phyloP scores from a whole-genome alignment of 2,797 vertebrate genomes.

The Anniella stebbinsi region DNA sequence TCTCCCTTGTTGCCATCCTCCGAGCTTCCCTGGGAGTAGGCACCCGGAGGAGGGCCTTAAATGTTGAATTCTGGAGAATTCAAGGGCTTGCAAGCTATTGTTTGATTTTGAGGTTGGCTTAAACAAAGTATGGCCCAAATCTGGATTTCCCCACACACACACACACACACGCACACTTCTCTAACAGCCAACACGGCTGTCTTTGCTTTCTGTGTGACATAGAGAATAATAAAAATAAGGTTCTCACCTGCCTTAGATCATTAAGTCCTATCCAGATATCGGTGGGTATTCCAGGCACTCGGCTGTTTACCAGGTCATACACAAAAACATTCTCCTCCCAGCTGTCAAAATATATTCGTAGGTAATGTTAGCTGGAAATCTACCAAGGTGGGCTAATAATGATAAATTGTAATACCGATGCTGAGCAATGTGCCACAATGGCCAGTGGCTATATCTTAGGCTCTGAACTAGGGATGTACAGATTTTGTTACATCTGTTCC shows the following conservation, averaged over 20 bases:
- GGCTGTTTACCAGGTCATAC: slow-evolving; percentile 86
- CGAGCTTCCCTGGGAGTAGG: too few relatives aligned
- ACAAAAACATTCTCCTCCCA: slow-evolving; percentile 88
- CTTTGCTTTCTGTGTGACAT: neutral
- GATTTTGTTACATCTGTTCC: too few relatives aligned
- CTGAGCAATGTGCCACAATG: neutral
- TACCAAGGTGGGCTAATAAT: neutral
- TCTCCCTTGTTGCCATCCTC: too few relatives aligned
- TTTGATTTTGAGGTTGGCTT: neutral
- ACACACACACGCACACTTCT: too few relatives aligned
- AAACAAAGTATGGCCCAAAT: neutral
- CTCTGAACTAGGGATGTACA: too few relatives aligned
- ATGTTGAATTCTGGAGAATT: too few relatives aligned
- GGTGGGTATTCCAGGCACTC: slow-evolving; percentile 83
- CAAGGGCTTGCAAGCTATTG: neutral
- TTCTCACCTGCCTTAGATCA: slow-evolving; percentile 82
- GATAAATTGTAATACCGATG: neutral
- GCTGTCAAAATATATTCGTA: slow-evolving; percentile 64
- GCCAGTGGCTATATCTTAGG: too few relatives aligned
- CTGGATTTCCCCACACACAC: too few relatives aligned
- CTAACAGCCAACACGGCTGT: neutral
- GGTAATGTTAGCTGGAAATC: fast-evolving
- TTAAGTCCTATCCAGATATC: slow-evolving; percentile 86
- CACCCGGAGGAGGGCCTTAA: too few relatives aligned
- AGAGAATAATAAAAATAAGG: fast-evolving